Evolutionary conservation across 2,888 invertebrate genomes (phyloP), one percentile per base, ranked within the genome.

Genomic region (Cryptocephalus primarius): DNA sequence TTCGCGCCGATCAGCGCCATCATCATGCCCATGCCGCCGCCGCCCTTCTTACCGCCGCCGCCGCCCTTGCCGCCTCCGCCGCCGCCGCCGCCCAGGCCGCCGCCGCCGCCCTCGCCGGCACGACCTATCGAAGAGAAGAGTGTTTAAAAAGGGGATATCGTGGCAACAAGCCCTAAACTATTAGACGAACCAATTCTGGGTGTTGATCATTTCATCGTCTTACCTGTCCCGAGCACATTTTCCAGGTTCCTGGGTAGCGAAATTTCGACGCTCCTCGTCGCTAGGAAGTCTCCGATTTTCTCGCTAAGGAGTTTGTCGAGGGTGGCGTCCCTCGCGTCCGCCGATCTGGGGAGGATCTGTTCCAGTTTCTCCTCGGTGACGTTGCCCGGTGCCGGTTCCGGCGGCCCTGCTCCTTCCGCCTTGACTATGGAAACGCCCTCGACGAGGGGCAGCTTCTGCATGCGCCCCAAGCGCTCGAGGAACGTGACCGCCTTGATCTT

Each of bases 1-100:
- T 89, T 89, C 78, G 87, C 88, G 4, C 83, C 83, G 54, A 83
- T 79, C 8, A 87, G 87, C 85, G 88, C 88, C 83, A 88, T 86
- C 86, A 89, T 86, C 79, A 86, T 87, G 33, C 84, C 80, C 87
- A 89, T 87, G 85, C 88, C 12, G 40, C 40, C 40, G 12, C 14
- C 88, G 61, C 88, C 87, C 76, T 88, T 88, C 85, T 87, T 87
- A n/a, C 54, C 55, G 3, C 53, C 54, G n/a, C 12, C 12, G 11
- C 12, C 12, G 11, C 36, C 36, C 3, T 6, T 6, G 36, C 36
- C 36, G 12, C 36, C 36, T 2, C 36, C 36, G 3, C 12, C 36
- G 12, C 36, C 6, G 12, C 22, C 22, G 22, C 22, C 22, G 22
- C 22, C 22, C 2, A 22, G 22, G 22, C 22, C 22, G 22, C 22